These are phyloP conservation scores for Acanthurus tractus DNA, from an alignment of 2,797 vertebrate species.

Conservation along the genomic window DNA sequence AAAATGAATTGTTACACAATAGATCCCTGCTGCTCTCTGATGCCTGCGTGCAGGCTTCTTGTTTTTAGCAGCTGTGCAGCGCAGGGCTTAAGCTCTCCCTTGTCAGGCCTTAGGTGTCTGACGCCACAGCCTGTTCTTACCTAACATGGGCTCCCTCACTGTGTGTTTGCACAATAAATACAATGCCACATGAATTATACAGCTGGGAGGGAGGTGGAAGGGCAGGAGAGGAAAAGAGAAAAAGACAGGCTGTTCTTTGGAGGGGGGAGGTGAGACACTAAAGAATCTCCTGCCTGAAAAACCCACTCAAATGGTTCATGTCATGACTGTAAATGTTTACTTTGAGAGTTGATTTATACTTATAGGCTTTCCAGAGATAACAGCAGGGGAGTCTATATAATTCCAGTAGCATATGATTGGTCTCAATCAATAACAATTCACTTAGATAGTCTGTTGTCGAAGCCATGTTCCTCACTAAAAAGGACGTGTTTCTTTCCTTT, in stretches of 20 bases:
- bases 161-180: constrained; percentile 80
- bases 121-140: constrained; percentile 78
- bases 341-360: constrained; percentile 34
- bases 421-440: constrained; percentile 71
- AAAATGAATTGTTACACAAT: constrained; percentile 48
- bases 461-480: constrained; percentile 30
- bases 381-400: constrained; percentile 48
- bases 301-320: constrained; percentile 1
- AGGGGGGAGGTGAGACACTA: constrained; percentile 13
- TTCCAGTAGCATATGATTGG: constrained; percentile 52
- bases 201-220: constrained; percentile 42
- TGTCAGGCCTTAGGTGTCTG: constrained; percentile 69
- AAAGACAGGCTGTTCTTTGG: constrained; percentile 31
- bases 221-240: constrained; percentile 6
- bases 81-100: constrained; percentile 55
- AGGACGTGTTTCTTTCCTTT: constrained; percentile 2
- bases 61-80: constrained; percentile 67
- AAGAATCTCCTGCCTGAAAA: constrained; percentile 44
- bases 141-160: constrained; percentile 76
- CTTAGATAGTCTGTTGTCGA: constrained; percentile 51
- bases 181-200: constrained; percentile 69
- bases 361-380: constrained; percentile 35
- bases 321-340: constrained; percentile 28
- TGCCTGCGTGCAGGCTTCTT: constrained; percentile 38
- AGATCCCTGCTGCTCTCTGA: constrained; percentile 25